Percentiles rank a stretch among this genome's conserved stretches.
phyloP scores from a whole-genome alignment of 2,888 invertebrate species.

The Neocrepidodera transversa region DNA sequence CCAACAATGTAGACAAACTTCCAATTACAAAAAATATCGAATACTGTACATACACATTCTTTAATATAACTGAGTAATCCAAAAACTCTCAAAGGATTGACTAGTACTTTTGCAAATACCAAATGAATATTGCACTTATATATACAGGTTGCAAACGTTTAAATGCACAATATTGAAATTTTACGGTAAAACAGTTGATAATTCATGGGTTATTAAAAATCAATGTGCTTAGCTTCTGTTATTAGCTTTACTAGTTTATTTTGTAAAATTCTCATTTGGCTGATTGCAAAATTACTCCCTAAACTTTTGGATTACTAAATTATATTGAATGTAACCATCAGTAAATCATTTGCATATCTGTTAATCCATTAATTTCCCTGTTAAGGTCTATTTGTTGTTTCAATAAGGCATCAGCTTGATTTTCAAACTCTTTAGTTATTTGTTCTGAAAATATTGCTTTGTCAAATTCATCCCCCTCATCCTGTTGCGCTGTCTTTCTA shows the following conservation, averaged over 20 bases:
- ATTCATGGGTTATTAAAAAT: too few species aligned
- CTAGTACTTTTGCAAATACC: not conserved
- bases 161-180: too few species aligned
- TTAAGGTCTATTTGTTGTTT: constrained; percentile 52
- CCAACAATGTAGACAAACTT: too few species aligned
- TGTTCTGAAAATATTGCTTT: constrained; percentile 48
- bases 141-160: too few species aligned
- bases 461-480: constrained; percentile 51
- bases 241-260: too few species aligned
- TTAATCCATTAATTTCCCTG: constrained; percentile 44
- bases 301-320: constrained; percentile 3
- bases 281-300: not conserved
- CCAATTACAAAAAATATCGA: too few species aligned
- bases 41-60: too few species aligned
- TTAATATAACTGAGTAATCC: not conserved
- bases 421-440: constrained; percentile 51
- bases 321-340: constrained; percentile 41
- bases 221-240: too few species aligned
- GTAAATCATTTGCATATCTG: constrained; percentile 46
- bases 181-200: too few species aligned
- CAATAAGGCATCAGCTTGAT: constrained; percentile 53
- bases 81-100: not conserved
- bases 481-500: constrained; percentile 76
- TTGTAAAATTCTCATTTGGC: not conserved
- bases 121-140: not conserved